Conservation (phyloP, 1,140 invertebrate species). For the Panonychus citri region DNA sequence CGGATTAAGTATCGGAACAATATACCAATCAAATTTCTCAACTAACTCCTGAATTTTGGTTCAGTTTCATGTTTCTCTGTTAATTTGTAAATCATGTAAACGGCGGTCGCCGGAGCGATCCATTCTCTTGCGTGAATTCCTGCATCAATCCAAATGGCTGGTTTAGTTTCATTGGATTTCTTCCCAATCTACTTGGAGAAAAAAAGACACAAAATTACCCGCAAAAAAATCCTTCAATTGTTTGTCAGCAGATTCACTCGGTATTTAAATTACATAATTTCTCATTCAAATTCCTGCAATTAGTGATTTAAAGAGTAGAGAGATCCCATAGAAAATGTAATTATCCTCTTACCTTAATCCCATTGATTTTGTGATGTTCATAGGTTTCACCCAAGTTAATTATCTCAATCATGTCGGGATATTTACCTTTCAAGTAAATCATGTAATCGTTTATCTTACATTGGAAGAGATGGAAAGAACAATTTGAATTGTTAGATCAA, state of each 20-base stretch:
- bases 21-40: constrained; percentile 19
- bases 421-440: background rate
- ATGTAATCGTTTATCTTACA: background rate
- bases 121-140: constrained; percentile 58
- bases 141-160: constrained; percentile 35
- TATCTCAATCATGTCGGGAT: background rate
- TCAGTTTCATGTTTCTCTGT: constrained; percentile 15
- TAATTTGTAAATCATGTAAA: constrained; percentile 39
- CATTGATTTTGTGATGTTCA: background rate
- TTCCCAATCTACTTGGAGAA: background rate
- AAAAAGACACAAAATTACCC: too few species aligned
- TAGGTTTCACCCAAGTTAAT: background rate
- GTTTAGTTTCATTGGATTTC: constrained; percentile 19
- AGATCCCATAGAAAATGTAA: too few species aligned
- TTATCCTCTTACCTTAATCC: background rate
- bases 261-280: too few species aligned
- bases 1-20: constrained; percentile 33
- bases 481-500: background rate
- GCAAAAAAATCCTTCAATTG: too few species aligned
- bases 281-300: too few species aligned
- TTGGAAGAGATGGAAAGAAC: background rate
- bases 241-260: too few species aligned
- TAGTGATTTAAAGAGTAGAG: too few species aligned
- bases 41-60: background rate
- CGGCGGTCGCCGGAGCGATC: constrained; percentile 38